These are phyloP conservation scores for Muscicapa comitata DNA, from an alignment of 2,797 vertebrate genomes.

Conservation along the genomic window DNA sequence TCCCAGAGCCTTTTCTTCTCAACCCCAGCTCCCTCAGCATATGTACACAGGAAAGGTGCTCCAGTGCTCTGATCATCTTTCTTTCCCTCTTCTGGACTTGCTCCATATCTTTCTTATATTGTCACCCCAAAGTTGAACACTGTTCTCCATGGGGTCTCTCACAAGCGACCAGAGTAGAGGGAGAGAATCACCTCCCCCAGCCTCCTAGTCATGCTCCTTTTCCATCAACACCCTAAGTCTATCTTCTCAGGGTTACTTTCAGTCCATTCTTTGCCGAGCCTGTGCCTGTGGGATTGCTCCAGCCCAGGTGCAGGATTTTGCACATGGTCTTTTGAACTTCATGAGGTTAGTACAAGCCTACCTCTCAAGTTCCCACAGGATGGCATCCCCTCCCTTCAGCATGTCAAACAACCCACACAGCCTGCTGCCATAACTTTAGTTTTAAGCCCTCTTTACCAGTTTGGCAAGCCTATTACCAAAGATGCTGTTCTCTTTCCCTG, in stretches of 20 bases:
- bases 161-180: accelerated
- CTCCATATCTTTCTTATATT: neutral
- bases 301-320: neutral
- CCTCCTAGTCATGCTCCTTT: neutral
- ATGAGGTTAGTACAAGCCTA: neutral
- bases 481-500: neutral
- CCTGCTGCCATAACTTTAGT: neutral
- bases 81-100: neutral
- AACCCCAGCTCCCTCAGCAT: neutral
- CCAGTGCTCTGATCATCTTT: neutral
- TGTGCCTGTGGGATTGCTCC: neutral
- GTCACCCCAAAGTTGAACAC: neutral
- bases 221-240: neutral
- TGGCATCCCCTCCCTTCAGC: neutral
- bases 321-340: neutral
- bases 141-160: neutral
- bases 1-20: neutral
- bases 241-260: neutral
- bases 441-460: neutral
- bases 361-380: neutral
- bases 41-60: neutral
- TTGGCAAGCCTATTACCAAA: neutral
- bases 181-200: neutral
- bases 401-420: neutral
- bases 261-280: neutral